Evolutionary conservation across 1,140 invertebrate genomes (phyloP), one percentile per base, ranked within the genome.

Genomic region (Teleopsis dalmanni): DNA sequence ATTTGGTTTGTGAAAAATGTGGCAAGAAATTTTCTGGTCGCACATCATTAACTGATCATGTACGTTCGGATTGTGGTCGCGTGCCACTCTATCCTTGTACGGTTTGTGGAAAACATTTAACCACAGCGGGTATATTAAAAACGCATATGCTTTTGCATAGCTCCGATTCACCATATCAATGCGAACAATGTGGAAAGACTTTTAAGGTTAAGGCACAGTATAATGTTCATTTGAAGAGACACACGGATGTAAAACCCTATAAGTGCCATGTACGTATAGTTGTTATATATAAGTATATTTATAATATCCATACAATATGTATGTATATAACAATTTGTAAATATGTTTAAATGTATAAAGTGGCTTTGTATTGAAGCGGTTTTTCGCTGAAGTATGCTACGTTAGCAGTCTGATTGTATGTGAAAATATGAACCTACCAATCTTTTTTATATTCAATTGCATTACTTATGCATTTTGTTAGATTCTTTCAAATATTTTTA

Each of bases 221-320:
- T 47, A 87, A 88, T 60, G 89, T 91, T 58, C 83, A 85, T 57
- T 73, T 68, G 18, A 67, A 80, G 54, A 76, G 81, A 35, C 83
- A 85, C 57, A 79, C 76, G 6, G 77, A 78, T 35, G 78, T 81
- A 54, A 81, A 83, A 55, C 83, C 82, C 5, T 85, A 81, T 59
- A 82, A 82, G 57, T 83, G 82, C 64, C 62, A 70, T 54, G 56
- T 65, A 49, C 55, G 55, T 51, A 47, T 7, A n/a, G n/a, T n/a
- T n/a, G n/a, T n/a, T n/a, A n/a, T n/a, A n/a, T n/a, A n/a, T n/a
- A n/a, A n/a, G n/a, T n/a, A n/a, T n/a, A n/a, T n/a, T n/a, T n/a
- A n/a, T n/a, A n/a, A n/a, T n/a, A n/a, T n/a, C n/a, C n/a, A n/a
- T n/a, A n/a, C 13, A 7, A 48, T 3, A 42, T 19, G 19, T 37